These are phyloP conservation scores for Ganaspis sp. DNA, from an alignment of 1,140 invertebrate species.

Conservation along the genomic window DNA sequence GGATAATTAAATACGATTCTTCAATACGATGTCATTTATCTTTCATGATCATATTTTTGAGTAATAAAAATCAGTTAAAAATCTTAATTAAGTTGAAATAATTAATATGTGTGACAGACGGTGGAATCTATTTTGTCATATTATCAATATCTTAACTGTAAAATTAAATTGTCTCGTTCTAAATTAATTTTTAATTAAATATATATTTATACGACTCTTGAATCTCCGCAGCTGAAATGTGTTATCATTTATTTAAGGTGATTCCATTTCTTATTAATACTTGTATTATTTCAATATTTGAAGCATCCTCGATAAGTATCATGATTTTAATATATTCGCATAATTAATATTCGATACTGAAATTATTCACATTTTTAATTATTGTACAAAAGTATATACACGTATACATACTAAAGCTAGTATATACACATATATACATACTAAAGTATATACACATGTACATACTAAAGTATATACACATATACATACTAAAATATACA, in stretches of 20 bases:
- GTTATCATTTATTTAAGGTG: background rate
- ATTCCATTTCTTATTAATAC: background rate
- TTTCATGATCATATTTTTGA: background rate
- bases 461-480: too few relatives aligned
- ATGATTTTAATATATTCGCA: too few relatives aligned
- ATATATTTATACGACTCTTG: background rate
- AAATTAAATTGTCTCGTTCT: conserved; percentile 18
- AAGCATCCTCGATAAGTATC: too few relatives aligned
- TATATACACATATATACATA: too few relatives aligned
- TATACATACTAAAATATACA: too few relatives aligned
- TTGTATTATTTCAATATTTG: too few relatives aligned
- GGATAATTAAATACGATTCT: background rate
- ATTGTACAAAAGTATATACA: too few relatives aligned
- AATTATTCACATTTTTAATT: too few relatives aligned
- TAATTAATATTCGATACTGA: too few relatives aligned
- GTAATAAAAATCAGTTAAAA: background rate
- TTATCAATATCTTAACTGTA: conserved; percentile 4
- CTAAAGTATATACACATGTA: too few relatives aligned
- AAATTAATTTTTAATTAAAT: background rate
- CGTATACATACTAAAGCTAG: too few relatives aligned
- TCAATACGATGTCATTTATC: background rate
- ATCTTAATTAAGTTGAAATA: background rate
- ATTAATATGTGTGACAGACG: background rate
- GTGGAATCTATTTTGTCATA: background rate
- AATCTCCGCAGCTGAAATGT: background rate